Conservation (phyloP, 2,888 invertebrate genomes). For the Frankliniella fusca region DNA sequence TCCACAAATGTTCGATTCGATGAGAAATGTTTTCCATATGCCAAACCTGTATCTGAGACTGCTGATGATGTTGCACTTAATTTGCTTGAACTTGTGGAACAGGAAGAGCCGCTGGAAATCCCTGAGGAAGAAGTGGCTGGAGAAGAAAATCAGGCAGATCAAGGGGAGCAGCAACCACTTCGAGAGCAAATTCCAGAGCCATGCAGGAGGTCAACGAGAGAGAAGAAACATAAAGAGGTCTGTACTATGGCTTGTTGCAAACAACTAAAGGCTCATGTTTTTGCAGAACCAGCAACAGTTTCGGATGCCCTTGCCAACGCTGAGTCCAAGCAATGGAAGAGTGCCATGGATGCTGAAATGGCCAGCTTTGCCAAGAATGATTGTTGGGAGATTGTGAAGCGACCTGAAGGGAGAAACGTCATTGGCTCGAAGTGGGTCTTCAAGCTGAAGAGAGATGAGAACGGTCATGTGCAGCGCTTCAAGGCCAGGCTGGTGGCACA, state of each 20-base stretch:
- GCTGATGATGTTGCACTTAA: too few relatives aligned
- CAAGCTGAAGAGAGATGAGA: slow-evolving; percentile 24
- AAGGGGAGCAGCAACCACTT: too few relatives aligned
- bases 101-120: too few relatives aligned
- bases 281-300: slow-evolving; percentile 8
- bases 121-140: too few relatives aligned
- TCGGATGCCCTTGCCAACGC: slow-evolving; percentile 33
- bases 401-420: slow-evolving; percentile 28
- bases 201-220: neutral
- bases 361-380: slow-evolving; percentile 27
- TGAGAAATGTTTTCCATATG: too few relatives aligned
- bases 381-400: slow-evolving; percentile 31
- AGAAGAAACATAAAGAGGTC: neutral
- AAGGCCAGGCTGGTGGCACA: neutral
- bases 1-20: too few relatives aligned
- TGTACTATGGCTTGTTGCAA: neutral
- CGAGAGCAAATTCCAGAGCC: too few relatives aligned
- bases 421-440: slow-evolving; percentile 32
- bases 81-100: too few relatives aligned
- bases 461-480: slow-evolving; percentile 2
- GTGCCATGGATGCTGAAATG: slow-evolving; percentile 32
- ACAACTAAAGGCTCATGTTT: neutral
- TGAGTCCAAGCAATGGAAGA: slow-evolving; percentile 30
- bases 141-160: too few relatives aligned
- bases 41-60: too few relatives aligned